A percentile compares a stretch with the other conserved stretches of the same genome.
phyloP scores from a whole-genome alignment of 2,113 vertebrate genomes.

The Mesoclemmys tuberculata region DNA sequence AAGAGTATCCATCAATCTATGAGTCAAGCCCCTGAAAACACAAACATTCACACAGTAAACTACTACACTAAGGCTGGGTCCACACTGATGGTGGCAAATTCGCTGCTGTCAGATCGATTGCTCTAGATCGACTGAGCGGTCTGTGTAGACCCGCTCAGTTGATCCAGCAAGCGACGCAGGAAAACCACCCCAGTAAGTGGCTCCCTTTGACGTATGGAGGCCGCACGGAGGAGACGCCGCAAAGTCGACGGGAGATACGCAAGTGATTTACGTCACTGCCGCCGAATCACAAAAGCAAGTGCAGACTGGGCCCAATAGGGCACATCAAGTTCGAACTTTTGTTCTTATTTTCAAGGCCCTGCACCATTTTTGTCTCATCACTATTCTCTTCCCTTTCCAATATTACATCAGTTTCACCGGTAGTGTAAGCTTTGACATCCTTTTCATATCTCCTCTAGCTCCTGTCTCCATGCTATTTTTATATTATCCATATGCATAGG shows the following conservation, averaged over 20 bases:
- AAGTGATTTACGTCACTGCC: too few relatives aligned
- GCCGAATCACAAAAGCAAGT: too few relatives aligned
- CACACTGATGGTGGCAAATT: too few relatives aligned
- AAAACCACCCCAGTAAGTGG: too few relatives aligned
- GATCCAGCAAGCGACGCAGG: too few relatives aligned
- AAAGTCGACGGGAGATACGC: too few relatives aligned
- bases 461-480: neutral
- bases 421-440: neutral
- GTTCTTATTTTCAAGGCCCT: neutral
- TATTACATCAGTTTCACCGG: neutral
- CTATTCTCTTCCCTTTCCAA: neutral
- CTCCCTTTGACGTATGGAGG: too few relatives aligned
- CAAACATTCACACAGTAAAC: neutral
- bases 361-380: neutral
- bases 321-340: neutral
- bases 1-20: neutral
- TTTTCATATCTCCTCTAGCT: neutral
- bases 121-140: too few relatives aligned
- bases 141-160: too few relatives aligned
- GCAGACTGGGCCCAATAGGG: too few relatives aligned
- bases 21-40: conserved; percentile 8
- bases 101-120: too few relatives aligned
- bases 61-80: neutral
- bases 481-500: neutral
- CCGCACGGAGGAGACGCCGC: too few relatives aligned